Conservation (phyloP, 2,113 vertebrate species). For the Nanger granti region DNA sequence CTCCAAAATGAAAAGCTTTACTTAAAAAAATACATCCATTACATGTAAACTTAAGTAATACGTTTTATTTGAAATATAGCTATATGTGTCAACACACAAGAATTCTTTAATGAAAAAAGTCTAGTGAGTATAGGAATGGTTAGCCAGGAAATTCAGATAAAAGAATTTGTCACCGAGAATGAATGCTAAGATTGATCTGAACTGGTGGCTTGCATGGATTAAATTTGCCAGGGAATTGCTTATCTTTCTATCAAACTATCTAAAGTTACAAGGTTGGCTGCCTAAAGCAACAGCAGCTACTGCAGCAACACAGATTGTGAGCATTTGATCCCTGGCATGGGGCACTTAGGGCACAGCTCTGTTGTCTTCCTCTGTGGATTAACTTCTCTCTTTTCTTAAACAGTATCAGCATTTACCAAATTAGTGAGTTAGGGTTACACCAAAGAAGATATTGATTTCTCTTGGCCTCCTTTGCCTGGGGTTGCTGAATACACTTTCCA, state of each 20-base stretch:
- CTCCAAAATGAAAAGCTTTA: conserved; percentile 2
- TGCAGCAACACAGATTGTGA: not conserved
- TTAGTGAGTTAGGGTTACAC: conserved; percentile 33
- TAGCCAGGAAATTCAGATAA: conserved; percentile 3
- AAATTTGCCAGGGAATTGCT: conserved; percentile 18
- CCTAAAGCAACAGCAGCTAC: not conserved
- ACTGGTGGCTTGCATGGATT: not conserved
- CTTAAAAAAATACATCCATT: not conserved
- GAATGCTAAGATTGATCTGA: conserved; percentile 25
- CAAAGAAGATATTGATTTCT: conserved; percentile 19
- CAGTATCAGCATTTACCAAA: conserved; percentile 25
- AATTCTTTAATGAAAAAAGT: not conserved
- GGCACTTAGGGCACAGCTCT: not conserved
- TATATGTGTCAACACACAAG: not conserved
- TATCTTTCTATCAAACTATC: conserved; percentile 20
- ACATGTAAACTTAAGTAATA: not conserved
- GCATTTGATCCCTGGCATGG: not conserved
- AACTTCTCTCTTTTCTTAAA: conserved; percentile 31
- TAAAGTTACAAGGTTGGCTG: conserved; percentile 31
- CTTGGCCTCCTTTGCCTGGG: not conserved
- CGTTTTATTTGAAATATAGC: conserved; percentile 1
- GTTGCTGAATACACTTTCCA: not conserved
- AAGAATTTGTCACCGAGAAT: conserved; percentile 12
- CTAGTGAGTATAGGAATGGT: not conserved
- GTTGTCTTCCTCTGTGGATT: not conserved